Percentiles rank a stretch among this genome's conserved stretches.
phyloP scores from a whole-genome alignment of 2,113 vertebrate genomes.

The Phrynosoma platyrhinos region DNA sequence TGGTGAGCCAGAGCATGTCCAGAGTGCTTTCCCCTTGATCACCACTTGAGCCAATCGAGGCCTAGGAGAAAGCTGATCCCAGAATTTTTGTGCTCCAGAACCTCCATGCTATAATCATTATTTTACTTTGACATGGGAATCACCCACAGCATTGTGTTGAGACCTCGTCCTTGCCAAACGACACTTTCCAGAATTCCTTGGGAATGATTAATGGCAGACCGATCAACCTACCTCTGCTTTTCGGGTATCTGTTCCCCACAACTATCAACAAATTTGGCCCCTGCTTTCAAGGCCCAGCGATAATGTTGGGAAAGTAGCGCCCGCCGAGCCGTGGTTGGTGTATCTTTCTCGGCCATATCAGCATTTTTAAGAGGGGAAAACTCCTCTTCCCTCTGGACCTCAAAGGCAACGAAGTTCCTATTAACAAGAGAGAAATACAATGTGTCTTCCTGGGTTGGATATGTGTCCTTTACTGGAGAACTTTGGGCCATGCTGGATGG shows the following conservation, averaged over 20 bases:
- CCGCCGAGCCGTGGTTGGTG: slow-evolving; percentile 80
- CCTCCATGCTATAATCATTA: too few species aligned
- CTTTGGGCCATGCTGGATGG: too few species aligned
- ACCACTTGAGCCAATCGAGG: too few species aligned
- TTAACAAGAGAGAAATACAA: slow-evolving; percentile 3
- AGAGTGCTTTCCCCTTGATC: too few species aligned
- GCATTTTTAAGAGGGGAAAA: slow-evolving; percentile 94
- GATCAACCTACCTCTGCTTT: slow-evolving; percentile 72
- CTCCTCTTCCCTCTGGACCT: slow-evolving; percentile 90
- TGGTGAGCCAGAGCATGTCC: not conserved
- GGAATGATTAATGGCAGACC: not conserved
- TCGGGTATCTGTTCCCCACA: slow-evolving; percentile 70
- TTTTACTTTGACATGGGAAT: too few species aligned
- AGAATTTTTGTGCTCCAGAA: too few species aligned
- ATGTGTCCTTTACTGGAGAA: too few species aligned
- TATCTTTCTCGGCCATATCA: slow-evolving; percentile 81
- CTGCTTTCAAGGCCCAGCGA: slow-evolving; percentile 85
- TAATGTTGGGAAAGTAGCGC: slow-evolving; percentile 89
- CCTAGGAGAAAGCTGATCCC: too few species aligned
- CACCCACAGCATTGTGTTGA: too few species aligned
- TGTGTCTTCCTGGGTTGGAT: too few species aligned
- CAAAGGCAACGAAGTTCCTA: slow-evolving; percentile 92
- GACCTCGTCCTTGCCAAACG: not conserved
- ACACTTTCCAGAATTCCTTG: not conserved
- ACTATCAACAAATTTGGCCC: slow-evolving; percentile 80